These are phyloP conservation scores for Lordiphosa clarofinis DNA, from an alignment of 1,140 invertebrate species.

Conservation along the genomic window DNA sequence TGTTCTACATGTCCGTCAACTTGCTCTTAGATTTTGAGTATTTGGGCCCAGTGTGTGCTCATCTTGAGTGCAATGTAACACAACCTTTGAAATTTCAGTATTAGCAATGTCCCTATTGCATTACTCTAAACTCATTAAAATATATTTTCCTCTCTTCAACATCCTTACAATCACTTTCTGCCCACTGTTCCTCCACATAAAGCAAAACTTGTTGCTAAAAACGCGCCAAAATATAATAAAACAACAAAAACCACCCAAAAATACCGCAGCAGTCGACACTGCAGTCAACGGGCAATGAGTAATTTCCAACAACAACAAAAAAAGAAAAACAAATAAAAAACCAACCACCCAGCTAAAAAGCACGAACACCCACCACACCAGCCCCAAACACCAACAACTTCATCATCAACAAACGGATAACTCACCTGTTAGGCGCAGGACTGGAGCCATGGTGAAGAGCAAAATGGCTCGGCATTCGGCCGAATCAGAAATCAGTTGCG, in stretches of 20 bases:
- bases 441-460: conserved; percentile 50
- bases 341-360: conserved; percentile 6
- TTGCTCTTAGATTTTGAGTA: no score
- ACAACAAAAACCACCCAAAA: conserved; percentile 37
- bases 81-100: no score
- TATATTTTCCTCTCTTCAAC: background rate
- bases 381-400: conserved; percentile 2
- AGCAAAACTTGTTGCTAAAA: conserved; percentile 68
- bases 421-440: conserved; percentile 69
- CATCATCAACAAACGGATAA: conserved; percentile 21
- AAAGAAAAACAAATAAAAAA: no score
- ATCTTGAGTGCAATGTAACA: no score
- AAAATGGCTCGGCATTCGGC: conserved; percentile 15
- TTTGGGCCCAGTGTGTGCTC: no score
- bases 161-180: background rate
- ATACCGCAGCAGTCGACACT: conserved; percentile 64
- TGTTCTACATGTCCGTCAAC: no score
- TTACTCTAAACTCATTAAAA: no score
- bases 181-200: conserved; percentile 30
- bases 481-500: conserved; percentile 67
- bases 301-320: conserved; percentile 43
- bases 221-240: conserved; percentile 53
- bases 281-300: conserved; percentile 59
- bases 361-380: conserved; percentile 15
- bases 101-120: no score